Evolutionary conservation across 37 sponge, comb jelly and placozoan genomes (phyloP).

Genomic region (Beroe ovata): DNA sequence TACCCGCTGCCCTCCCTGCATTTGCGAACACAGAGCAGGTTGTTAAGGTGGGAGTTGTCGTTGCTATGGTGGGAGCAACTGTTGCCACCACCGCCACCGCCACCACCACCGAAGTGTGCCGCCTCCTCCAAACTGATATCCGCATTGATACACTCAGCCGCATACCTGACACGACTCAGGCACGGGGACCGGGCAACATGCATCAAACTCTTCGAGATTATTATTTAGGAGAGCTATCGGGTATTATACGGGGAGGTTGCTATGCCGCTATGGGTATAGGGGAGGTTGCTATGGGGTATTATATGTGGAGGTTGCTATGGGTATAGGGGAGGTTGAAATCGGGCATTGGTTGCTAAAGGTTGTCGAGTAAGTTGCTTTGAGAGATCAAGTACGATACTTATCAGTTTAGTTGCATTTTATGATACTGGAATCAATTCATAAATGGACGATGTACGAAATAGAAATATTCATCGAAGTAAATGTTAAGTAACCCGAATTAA

Average conservation of each 20-base stretch:
- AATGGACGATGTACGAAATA: no score
- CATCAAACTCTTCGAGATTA: neutral
- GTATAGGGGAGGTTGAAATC: no score
- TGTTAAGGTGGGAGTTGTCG: neutral
- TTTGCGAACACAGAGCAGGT: neutral
- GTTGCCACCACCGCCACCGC: neutral
- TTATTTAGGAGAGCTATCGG: no score
- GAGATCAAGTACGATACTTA: no score
- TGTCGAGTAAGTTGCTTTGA: no score
- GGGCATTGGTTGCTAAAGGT: no score
- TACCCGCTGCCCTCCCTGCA: no score
- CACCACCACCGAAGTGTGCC: neutral
- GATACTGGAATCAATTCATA: no score
- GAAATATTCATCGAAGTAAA: no score
- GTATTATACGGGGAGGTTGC: neutral
- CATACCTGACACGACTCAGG: slow-evolving; percentile 5
- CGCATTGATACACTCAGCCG: slow-evolving; percentile 9
- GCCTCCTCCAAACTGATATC: slow-evolving; percentile 13
- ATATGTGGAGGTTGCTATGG: no score
- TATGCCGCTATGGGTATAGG: neutral
- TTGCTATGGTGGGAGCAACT: neutral
- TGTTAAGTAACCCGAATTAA: no score
- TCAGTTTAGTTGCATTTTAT: no score
- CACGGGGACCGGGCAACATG: slow-evolving; percentile 54
- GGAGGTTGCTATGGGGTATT: neutral